phyloP scores from a whole-genome alignment of 2,113 vertebrate genomes.

The Hemiprocne comata region DNA sequence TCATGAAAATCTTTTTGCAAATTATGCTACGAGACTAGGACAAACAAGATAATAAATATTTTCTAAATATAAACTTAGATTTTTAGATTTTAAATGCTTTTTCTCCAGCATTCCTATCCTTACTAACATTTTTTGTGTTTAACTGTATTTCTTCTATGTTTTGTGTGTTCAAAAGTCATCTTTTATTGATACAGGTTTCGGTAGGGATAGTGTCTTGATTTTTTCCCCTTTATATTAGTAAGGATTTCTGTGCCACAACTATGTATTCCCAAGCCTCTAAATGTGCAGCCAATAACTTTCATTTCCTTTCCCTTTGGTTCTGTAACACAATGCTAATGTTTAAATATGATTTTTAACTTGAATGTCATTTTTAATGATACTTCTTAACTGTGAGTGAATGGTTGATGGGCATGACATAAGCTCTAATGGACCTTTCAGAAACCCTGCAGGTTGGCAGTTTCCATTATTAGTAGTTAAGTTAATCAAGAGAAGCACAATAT shows the following conservation, averaged over 20 bases:
- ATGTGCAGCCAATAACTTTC: not conserved
- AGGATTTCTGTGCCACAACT: not conserved
- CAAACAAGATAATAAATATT: not conserved
- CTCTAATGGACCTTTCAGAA: conserved; percentile 31
- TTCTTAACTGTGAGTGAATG: not conserved
- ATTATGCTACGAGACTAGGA: not conserved
- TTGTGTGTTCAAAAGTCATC: not conserved
- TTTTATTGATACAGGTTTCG: not conserved
- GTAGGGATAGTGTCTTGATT: not conserved
- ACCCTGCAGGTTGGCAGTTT: conserved; percentile 29
- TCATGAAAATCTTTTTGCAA: not conserved
- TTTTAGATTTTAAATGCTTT: not conserved
- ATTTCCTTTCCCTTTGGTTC: not conserved
- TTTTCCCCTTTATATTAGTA: not conserved
- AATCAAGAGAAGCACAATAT: conserved; percentile 4
- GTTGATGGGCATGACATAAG: not conserved
- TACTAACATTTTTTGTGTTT: not conserved
- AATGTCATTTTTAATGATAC: conserved; percentile 20
- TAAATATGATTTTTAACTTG: not conserved
- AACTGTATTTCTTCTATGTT: not conserved
- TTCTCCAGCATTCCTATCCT: not conserved
- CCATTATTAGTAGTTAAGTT: conserved; percentile 28
- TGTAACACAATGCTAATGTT: not conserved
- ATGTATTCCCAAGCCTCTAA: not conserved
- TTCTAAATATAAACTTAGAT: not conserved